Evolutionary conservation across 2,113 vertebrate genomes (phyloP), one percentile per base, ranked within the genome.

Genomic region (Murina feae): DNA sequence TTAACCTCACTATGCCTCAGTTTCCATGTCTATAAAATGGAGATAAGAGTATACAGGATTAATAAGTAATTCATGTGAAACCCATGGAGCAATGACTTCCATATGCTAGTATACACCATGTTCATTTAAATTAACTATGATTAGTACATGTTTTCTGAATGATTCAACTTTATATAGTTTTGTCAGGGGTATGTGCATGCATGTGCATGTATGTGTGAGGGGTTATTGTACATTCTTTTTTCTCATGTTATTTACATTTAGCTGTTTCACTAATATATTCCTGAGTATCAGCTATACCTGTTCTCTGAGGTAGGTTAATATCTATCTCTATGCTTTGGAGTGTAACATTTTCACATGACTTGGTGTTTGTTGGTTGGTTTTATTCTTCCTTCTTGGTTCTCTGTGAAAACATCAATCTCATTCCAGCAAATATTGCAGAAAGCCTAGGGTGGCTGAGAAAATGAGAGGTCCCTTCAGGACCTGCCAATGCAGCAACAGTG

Each of bases 21-120:
- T 96, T 75, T 96, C 30, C 66, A 85, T 1, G 49, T 94, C 51
- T 94, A 39, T 90, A 80, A 84, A 91, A 80, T 86, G 32, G 84
- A 60, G 30, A 55, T 55, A 37, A 47, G 4, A 42, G 2, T 20
- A 60, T 49, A 6, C 37, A 87, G 20, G 12, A 49, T 85, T 81
- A 37, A 58, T 13, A 74, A 75, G 1, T 32, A 35, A 3, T 11
- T 17, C 10, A n/a, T 20, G 4, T 30, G 69, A 86, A 85, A 2
- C 20, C 16, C 35, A 82, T 25, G 49, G 75, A 78, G 16, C n/a
- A 66, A 18, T 71, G 20, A 47, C 14, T 74, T 49, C 49, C 35
- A 39, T 55, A 58, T 23, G 12, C 10, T 60, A 12, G 23, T 60
- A 30, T 8, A 55, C 5, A 13, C 16, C 68, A 28, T 87, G 25